Evolutionary conservation across 2,888 invertebrate species (phyloP).

Genomic region (Malacosoma neustria): DNA sequence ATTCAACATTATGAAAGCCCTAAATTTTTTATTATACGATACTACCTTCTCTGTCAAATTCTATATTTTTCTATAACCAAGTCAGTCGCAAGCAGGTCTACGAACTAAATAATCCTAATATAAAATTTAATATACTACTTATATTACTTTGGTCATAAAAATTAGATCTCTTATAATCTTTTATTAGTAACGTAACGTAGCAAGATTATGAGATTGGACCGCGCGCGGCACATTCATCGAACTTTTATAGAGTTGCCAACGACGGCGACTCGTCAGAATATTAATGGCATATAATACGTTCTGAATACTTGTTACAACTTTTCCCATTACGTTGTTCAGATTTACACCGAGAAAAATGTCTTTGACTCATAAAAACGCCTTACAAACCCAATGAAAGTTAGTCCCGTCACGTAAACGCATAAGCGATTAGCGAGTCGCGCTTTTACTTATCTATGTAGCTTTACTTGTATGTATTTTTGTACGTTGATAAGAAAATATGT

Average conservation of each 20-base stretch:
- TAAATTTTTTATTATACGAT: too few relatives aligned
- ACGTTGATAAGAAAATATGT: too few relatives aligned
- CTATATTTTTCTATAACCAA: too few relatives aligned
- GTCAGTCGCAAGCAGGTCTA: too few relatives aligned
- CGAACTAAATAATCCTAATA: too few relatives aligned
- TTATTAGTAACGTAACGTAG: neutral
- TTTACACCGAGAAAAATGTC: conserved; percentile 56
- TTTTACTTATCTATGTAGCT: conserved; percentile 16
- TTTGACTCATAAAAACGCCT: conserved; percentile 39
- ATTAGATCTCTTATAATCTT: too few relatives aligned
- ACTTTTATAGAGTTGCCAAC: conserved; percentile 54
- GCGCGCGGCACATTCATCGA: conserved; percentile 42
- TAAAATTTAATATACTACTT: too few relatives aligned
- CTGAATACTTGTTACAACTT: conserved; percentile 71
- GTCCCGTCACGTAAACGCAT: conserved; percentile 26
- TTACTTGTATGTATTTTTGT: too few relatives aligned
- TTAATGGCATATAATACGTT: conserved; percentile 68
- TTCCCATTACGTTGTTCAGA: conserved; percentile 65
- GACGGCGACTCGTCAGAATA: conserved; percentile 60
- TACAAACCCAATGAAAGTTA: conserved; percentile 49
- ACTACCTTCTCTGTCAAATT: too few relatives aligned
- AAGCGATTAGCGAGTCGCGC: conserved; percentile 15
- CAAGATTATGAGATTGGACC: conserved; percentile 28
- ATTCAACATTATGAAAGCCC: too few relatives aligned
- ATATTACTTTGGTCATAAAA: too few relatives aligned